These are phyloP conservation scores for Dasypogon diadema DNA, from an alignment of 2,888 invertebrate genomes.

Conservation along the genomic window DNA sequence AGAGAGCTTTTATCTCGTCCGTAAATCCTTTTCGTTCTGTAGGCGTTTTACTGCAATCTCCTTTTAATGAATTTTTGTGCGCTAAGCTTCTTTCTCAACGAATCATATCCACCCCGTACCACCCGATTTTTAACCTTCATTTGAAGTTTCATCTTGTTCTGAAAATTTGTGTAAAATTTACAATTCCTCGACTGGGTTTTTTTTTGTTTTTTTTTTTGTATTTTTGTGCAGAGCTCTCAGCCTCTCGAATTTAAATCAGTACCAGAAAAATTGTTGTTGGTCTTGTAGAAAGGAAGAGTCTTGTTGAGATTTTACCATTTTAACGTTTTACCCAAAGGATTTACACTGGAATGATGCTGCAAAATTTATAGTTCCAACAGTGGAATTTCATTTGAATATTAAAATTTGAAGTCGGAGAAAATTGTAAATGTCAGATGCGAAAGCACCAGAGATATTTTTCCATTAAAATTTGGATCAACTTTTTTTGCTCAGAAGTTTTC, in stretches of 20 bases:
- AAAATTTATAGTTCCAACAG: too few relatives aligned
- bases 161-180: background rate
- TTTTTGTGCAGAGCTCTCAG: background rate
- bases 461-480: too few relatives aligned
- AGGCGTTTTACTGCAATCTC: conserved; percentile 16
- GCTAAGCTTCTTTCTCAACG: too few relatives aligned
- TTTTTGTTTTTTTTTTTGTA: too few relatives aligned
- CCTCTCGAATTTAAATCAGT: background rate
- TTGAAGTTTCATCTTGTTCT: conserved; percentile 1
- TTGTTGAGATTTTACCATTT: background rate
- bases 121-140: conserved; percentile 4
- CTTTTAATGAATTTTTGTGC: conserved; percentile 32
- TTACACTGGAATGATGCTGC: conserved; percentile 5
- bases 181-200: background rate
- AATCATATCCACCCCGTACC: background rate
- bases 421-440: too few relatives aligned
- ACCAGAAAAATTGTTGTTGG: background rate
- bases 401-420: too few relatives aligned
- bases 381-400: too few relatives aligned
- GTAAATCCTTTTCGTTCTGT: conserved; percentile 5
- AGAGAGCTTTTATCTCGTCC: conserved; percentile 35
- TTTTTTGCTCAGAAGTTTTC: too few relatives aligned
- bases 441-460: too few relatives aligned
- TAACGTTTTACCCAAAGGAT: conserved; percentile 13
- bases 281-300: too few relatives aligned